Conservation (phyloP, 92 coral and sea anemone genomes). For the Phenganax stokvisi region DNA sequence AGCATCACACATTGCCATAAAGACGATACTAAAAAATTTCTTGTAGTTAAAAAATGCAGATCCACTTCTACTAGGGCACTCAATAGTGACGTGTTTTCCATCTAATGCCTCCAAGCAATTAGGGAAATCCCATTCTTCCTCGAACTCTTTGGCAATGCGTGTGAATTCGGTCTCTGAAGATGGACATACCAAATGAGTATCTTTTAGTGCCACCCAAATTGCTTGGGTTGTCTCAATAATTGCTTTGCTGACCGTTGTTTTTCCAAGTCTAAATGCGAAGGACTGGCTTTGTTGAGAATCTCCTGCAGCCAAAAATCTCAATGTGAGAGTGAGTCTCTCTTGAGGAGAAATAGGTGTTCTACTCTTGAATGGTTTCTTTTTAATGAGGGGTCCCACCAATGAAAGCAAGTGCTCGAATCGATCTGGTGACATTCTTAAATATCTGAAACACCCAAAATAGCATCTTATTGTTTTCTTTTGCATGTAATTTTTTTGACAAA, state of each 20-base stretch:
- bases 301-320: conserved; percentile 36
- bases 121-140: conserved; percentile 41
- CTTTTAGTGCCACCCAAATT: conserved; percentile 29
- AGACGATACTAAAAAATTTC: conserved; percentile 25
- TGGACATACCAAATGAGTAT: conserved; percentile 15
- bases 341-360: conserved; percentile 46
- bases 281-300: conserved; percentile 37
- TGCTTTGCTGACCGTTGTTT: conserved; percentile 43
- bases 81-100: conserved; percentile 35
- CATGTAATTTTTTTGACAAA: neutral
- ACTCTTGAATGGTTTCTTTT: conserved; percentile 36
- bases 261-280: conserved; percentile 43
- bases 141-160: conserved; percentile 15
- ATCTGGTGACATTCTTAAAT: conserved; percentile 37
- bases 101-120: conserved; percentile 39
- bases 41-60: conserved; percentile 34
- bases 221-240: conserved; percentile 47
- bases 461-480: neutral
- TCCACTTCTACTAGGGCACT: conserved; percentile 25
- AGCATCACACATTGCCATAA: conserved; percentile 33
- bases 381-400: conserved; percentile 44
- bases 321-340: conserved; percentile 44
- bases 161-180: conserved; percentile 20
- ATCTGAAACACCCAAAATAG: conserved; percentile 6
- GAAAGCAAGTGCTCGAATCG: conserved; percentile 38